Evolutionary conservation across 2,888 invertebrate species (phyloP).

Genomic region (Dryobotodes eremita): DNA sequence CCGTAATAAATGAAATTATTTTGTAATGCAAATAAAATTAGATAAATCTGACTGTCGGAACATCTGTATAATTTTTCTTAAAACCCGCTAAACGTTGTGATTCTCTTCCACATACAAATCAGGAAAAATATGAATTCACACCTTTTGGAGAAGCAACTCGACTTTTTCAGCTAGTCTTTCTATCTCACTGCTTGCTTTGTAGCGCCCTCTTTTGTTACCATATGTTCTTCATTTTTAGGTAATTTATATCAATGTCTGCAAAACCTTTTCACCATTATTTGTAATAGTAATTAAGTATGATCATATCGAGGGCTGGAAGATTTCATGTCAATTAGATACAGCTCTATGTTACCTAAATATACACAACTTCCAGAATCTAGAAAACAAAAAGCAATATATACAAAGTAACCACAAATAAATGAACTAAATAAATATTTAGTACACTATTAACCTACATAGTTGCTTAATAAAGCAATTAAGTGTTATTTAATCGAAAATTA

Average conservation of each 20-base stretch:
- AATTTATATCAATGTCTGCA: not conserved
- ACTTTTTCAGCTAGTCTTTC: not conserved
- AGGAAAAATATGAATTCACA: not conserved
- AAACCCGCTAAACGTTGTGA: not conserved
- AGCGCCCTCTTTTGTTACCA: not conserved
- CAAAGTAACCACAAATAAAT: slow-evolving; percentile 43
- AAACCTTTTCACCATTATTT: not conserved
- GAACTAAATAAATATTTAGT: slow-evolving; percentile 51
- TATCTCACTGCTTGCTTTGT: not conserved
- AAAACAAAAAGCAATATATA: slow-evolving; percentile 16
- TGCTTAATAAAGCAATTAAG: slow-evolving; percentile 66
- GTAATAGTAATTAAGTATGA: not conserved
- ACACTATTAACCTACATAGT: slow-evolving; percentile 55
- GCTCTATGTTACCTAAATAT: not conserved
- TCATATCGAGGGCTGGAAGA: not conserved
- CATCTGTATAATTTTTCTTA: slow-evolving; percentile 5
- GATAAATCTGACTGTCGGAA: slow-evolving; percentile 23
- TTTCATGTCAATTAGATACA: not conserved
- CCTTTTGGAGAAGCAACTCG: not conserved
- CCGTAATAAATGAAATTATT: slow-evolving; percentile 49
- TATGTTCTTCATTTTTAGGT: not conserved
- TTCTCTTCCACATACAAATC: not conserved
- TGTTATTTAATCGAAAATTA: slow-evolving; percentile 64
- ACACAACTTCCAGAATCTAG: not conserved
- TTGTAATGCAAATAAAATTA: slow-evolving; percentile 24